These are phyloP conservation scores for Maniola jurtina DNA, from an alignment of 1,140 invertebrate genomes.

Conservation along the genomic window DNA sequence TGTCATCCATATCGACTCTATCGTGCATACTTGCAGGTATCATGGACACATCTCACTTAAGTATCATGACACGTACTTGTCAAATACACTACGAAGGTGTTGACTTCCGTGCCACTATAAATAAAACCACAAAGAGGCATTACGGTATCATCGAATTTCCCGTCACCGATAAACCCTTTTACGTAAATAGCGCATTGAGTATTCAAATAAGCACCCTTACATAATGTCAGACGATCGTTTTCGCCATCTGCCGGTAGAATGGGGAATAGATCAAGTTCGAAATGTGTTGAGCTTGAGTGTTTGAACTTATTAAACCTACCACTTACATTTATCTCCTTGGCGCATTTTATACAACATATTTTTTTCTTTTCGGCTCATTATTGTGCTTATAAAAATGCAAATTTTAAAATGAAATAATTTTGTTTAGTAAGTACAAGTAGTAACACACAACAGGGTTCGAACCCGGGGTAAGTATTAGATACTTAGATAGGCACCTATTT, in stretches of 20 bases:
- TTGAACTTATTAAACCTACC: background rate
- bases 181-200: conserved; percentile 62
- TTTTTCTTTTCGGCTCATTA: no score
- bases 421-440: no score
- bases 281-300: background rate
- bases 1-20: no score
- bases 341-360: background rate
- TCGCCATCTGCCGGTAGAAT: conserved; percentile 40
- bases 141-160: conserved; percentile 47
- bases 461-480: no score
- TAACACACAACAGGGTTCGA: no score
- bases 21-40: no score
- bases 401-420: no score
- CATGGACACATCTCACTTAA: no score
- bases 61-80: no score
- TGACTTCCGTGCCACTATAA: background rate
- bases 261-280: conserved; percentile 42
- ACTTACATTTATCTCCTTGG: background rate
- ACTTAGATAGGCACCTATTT: no score
- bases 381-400: no score
- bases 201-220: conserved; percentile 46
- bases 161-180: conserved; percentile 60
- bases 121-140: background rate
- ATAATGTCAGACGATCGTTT: conserved; percentile 37
- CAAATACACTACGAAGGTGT: background rate